These are phyloP conservation scores for Leucophenga maculata DNA, from an alignment of 2,888 invertebrate species.

Conservation along the genomic window DNA sequence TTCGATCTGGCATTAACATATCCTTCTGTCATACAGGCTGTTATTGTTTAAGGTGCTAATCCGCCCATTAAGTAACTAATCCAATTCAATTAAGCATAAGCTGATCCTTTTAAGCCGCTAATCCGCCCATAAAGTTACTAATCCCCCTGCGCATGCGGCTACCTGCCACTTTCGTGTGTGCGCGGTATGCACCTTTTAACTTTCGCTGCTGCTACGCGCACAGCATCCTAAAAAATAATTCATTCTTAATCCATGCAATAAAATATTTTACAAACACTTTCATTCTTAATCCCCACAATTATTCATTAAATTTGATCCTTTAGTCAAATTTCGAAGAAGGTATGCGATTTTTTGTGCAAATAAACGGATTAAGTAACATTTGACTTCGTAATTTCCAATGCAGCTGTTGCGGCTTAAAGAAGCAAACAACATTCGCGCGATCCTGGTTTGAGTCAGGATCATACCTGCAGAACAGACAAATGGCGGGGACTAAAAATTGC, in stretches of 20 bases:
- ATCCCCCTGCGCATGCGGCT: slow-evolving; percentile 28
- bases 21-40: too few species aligned
- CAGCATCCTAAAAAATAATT: slow-evolving; percentile 58
- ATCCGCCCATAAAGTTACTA: too few species aligned
- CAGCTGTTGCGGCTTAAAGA: too few species aligned
- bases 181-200: slow-evolving; percentile 44
- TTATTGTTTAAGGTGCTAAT: too few species aligned
- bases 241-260: slow-evolving; percentile 61
- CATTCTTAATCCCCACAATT: slow-evolving; percentile 60
- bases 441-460: slow-evolving; percentile 10
- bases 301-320: slow-evolving; percentile 41
- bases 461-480: slow-evolving; percentile 33
- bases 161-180: slow-evolving; percentile 24
- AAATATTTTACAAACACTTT: slow-evolving; percentile 63
- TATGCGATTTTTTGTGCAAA: slow-evolving; percentile 13
- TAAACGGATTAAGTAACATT: slow-evolving; percentile 55
- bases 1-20: too few species aligned
- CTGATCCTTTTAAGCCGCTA: too few species aligned
- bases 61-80: too few species aligned
- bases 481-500: slow-evolving; percentile 48
- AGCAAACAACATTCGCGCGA: not conserved
- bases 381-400: slow-evolving; percentile 55
- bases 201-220: slow-evolving; percentile 42
- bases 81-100: too few species aligned
- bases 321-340: not conserved